phyloP scores from a whole-genome alignment of 1,140 invertebrate genomes.

The Dreissena rostriformis region DNA sequence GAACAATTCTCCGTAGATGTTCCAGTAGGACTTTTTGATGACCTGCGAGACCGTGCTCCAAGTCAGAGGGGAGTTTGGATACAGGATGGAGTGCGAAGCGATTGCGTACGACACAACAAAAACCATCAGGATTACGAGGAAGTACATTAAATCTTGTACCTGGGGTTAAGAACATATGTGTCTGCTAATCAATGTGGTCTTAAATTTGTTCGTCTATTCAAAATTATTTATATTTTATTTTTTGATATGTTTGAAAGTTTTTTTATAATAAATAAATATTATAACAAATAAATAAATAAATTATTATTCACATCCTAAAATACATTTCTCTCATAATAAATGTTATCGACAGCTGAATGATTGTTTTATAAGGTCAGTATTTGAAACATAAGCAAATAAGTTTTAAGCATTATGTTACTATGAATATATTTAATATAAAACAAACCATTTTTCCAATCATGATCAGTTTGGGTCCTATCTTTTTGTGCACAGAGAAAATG shows the following conservation, averaged over 20 bases:
- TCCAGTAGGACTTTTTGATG: constrained; percentile 81
- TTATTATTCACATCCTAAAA: neutral
- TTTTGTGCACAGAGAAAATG: constrained; percentile 80
- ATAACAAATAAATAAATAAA: too few species aligned
- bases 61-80: constrained; percentile 77
- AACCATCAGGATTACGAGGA: constrained; percentile 82
- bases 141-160: constrained; percentile 82
- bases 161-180: constrained; percentile 57
- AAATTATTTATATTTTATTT: too few species aligned
- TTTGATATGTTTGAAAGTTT: too few species aligned
- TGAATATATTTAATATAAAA: neutral
- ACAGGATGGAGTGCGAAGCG: constrained; percentile 81
- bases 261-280: too few species aligned
- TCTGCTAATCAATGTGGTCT: too few species aligned
- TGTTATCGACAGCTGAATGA: too few species aligned
- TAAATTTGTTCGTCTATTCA: too few species aligned
- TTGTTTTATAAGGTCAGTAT: too few species aligned
- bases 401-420: too few species aligned
- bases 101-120: constrained; percentile 82
- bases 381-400: too few species aligned
- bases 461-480: constrained; percentile 82
- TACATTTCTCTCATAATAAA: neutral
- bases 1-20: constrained; percentile 82
- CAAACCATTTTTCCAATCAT: constrained; percentile 83
- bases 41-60: constrained; percentile 75